These are phyloP conservation scores for Adineta ricciae DNA, from an alignment of 2,888 invertebrate genomes.

Conservation along the genomic window DNA sequence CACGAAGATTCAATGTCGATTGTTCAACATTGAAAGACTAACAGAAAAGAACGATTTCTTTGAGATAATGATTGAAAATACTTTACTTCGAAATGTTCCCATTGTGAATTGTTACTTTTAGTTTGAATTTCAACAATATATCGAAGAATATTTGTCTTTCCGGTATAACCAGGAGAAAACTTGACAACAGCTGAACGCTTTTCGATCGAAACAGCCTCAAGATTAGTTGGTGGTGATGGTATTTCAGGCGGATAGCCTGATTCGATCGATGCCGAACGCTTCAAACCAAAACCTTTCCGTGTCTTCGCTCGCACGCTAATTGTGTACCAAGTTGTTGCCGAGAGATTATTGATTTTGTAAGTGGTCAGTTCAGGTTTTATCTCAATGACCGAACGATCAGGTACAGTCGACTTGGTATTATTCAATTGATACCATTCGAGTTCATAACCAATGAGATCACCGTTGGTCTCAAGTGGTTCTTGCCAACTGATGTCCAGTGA, in stretches of 20 bases:
- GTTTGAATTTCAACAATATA: conserved; percentile 66
- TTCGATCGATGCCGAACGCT: conserved; percentile 75
- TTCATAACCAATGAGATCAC: conserved; percentile 22
- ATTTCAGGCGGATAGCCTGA: conserved; percentile 80
- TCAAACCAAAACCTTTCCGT: conserved; percentile 68
- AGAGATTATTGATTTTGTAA: conserved; percentile 47
- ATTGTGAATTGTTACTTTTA: background rate
- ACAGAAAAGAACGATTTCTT: background rate
- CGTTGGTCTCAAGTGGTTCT: conserved; percentile 24
- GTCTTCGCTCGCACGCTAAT: conserved; percentile 82
- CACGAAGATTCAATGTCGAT: conserved; percentile 59
- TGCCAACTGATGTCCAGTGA: conserved; percentile 27
- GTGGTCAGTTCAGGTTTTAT: conserved; percentile 37
- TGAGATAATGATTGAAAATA: background rate
- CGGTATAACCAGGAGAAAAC: conserved; percentile 92
- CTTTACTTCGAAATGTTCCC: background rate
- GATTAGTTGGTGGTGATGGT: conserved; percentile 75
- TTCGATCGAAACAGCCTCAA: conserved; percentile 86
- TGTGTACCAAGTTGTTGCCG: conserved; percentile 76
- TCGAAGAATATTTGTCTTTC: conserved; percentile 85
- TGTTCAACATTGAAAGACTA: background rate
- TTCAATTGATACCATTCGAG: conserved; percentile 14
- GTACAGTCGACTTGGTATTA: background rate
- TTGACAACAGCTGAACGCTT: conserved; percentile 85
- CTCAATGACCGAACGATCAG: conserved; percentile 26